phyloP scores from a whole-genome alignment of 2,797 vertebrate species.

The Diplodus puntazzo region DNA sequence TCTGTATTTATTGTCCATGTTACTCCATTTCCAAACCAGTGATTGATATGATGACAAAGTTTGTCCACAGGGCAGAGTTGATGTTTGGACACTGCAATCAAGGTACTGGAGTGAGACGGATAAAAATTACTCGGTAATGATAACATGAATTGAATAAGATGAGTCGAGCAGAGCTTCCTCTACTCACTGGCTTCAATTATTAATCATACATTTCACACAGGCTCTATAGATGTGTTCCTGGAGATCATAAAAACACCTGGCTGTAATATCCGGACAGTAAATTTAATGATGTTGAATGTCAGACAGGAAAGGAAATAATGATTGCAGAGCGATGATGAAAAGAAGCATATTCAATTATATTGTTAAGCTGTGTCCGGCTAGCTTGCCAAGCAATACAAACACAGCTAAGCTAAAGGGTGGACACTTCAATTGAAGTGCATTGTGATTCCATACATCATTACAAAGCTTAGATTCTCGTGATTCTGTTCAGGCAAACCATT shows the following conservation, averaged over 20 bases:
- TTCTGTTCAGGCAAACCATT: too few relatives aligned
- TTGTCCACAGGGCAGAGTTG: constrained; percentile 14
- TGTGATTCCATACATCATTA: too few relatives aligned
- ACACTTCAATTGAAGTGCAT: too few relatives aligned
- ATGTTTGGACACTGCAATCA: constrained; percentile 28
- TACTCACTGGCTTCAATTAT: constrained; percentile 30
- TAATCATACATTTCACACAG: constrained; percentile 35
- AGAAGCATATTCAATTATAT: constrained; percentile 6
- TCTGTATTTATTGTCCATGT: neutral
- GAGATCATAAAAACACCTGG: constrained; percentile 1
- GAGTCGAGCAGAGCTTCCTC: constrained; percentile 19
- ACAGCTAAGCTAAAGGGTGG: too few relatives aligned
- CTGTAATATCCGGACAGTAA: constrained; percentile 24
- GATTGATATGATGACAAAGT: neutral
- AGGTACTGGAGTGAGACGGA: constrained; percentile 35
- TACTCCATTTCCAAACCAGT: neutral
- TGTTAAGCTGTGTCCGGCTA: too few relatives aligned
- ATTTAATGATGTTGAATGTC: constrained; percentile 32
- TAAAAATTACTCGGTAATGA: constrained; percentile 20
- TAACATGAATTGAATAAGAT: constrained; percentile 38
- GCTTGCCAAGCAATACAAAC: too few relatives aligned
- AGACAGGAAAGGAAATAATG: neutral
- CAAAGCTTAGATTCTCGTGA: too few relatives aligned
- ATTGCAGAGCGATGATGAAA: constrained; percentile 15
- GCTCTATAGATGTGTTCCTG: neutral